Evolutionary conservation across 92 coral and sea anemone species (phyloP).

Genomic region (Isaurus tuberculatus): DNA sequence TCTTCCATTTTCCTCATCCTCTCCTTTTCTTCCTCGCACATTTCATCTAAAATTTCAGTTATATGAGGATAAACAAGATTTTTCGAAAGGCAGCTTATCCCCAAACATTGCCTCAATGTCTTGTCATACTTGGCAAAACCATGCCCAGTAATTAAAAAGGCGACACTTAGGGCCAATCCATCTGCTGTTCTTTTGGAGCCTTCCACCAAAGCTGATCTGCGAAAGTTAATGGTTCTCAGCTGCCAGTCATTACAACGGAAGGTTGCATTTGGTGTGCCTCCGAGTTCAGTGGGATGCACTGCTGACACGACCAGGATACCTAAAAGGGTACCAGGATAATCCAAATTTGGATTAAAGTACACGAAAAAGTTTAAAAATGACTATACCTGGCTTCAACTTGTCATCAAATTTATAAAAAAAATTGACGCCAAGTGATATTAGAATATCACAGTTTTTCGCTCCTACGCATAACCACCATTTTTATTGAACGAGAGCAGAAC

Average conservation of each 20-base stretch:
- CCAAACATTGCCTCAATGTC: too few species aligned
- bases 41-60: too few species aligned
- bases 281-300: constrained; percentile 34
- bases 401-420: background rate
- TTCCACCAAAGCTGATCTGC: background rate
- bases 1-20: too few species aligned
- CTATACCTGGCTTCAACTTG: background rate
- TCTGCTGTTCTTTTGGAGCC: background rate
- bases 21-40: too few species aligned
- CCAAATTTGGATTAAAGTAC: background rate
- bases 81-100: too few species aligned
- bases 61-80: too few species aligned
- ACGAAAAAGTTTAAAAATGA: background rate
- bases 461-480: constrained; percentile 5
- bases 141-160: too few species aligned
- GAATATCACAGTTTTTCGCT: background rate
- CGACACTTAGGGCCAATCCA: background rate
- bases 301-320: constrained; percentile 30
- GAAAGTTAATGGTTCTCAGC: constrained; percentile 8
- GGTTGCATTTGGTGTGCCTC: constrained; percentile 29
- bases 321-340: constrained; percentile 5
- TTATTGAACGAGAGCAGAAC: background rate
- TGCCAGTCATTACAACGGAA: constrained; percentile 38
- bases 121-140: too few species aligned
- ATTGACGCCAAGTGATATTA: background rate